Evolutionary conservation across 2,113 vertebrate species (phyloP).

Genomic region (Prietella phreatophila): DNA sequence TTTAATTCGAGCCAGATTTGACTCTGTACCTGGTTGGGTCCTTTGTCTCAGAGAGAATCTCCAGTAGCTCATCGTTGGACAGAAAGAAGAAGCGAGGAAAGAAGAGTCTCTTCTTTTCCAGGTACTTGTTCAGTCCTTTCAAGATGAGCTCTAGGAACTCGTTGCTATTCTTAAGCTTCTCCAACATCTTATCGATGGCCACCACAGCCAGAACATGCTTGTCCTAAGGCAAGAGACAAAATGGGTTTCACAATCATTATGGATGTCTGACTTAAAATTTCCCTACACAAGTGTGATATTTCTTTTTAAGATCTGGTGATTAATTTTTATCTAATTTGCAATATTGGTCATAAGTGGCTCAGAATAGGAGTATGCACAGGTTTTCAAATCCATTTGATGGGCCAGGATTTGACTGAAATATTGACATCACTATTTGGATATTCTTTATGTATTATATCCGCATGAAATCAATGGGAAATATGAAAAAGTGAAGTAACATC

Average conservation of each 20-base stretch:
- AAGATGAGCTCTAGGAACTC: conserved; percentile 84
- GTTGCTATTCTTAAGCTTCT: conserved; percentile 79
- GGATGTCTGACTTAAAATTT: neutral
- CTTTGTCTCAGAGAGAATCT: conserved; percentile 92
- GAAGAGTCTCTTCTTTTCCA: conserved; percentile 88
- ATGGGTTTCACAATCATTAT: neutral
- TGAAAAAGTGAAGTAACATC: neutral
- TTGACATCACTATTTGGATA: neutral
- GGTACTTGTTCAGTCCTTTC: conserved; percentile 88
- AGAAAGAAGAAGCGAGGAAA: conserved; percentile 93
- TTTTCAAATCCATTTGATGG: neutral
- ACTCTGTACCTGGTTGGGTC: conserved; percentile 81
- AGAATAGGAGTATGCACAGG: neutral
- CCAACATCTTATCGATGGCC: conserved; percentile 80
- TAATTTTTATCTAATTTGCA: neutral
- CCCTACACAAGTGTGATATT: neutral
- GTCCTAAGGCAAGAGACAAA: conserved; percentile 69
- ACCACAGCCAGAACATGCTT: conserved; percentile 80
- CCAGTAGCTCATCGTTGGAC: conserved; percentile 90
- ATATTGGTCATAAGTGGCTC: neutral
- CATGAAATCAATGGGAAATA: neutral
- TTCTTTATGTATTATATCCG: neutral
- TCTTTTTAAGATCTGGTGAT: neutral
- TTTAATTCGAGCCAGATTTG: neutral
- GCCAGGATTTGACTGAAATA: neutral